Conservation (phyloP, 2,113 vertebrate species). For the Scophthalmus maximus region DNA sequence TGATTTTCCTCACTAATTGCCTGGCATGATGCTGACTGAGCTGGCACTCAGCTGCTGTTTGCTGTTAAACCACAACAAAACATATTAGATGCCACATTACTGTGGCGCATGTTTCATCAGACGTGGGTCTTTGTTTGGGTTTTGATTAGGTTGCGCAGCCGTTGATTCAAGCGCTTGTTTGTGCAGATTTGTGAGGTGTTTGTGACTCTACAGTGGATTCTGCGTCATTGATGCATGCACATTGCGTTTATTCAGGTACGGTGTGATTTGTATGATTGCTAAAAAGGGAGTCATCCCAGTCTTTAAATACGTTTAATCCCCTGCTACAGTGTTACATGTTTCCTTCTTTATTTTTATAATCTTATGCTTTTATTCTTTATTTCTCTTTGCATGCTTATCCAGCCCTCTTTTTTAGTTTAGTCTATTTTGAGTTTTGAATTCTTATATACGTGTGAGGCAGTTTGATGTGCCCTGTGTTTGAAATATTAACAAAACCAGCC, state of each 20-base stretch:
- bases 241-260: neutral
- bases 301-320: no score
- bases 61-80: constrained; percentile 3
- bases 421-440: constrained; percentile 18
- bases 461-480: constrained; percentile 27
- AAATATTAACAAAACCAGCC: constrained; percentile 54
- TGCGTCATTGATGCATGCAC: no score
- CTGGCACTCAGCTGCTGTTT: constrained; percentile 17
- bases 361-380: neutral
- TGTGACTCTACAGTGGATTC: no score
- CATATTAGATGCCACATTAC: neutral
- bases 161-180: constrained; percentile 2
- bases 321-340: no score
- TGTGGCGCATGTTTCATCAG: neutral
- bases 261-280: neutral
- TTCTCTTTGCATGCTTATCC: constrained; percentile 1
- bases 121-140: neutral
- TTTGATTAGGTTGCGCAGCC: constrained; percentile 28
- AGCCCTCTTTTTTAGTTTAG: neutral
- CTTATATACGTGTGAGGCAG: constrained; percentile 1
- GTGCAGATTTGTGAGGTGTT: neutral
- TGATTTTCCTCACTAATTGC: constrained; percentile 27
- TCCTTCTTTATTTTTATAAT: neutral
- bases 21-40: constrained; percentile 32
- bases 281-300: no score